A percentile compares a stretch with the other conserved stretches of the same genome.
Evolutionary conservation across 2,888 invertebrate species (phyloP).

Genomic region (Plemyria rubiginata): DNA sequence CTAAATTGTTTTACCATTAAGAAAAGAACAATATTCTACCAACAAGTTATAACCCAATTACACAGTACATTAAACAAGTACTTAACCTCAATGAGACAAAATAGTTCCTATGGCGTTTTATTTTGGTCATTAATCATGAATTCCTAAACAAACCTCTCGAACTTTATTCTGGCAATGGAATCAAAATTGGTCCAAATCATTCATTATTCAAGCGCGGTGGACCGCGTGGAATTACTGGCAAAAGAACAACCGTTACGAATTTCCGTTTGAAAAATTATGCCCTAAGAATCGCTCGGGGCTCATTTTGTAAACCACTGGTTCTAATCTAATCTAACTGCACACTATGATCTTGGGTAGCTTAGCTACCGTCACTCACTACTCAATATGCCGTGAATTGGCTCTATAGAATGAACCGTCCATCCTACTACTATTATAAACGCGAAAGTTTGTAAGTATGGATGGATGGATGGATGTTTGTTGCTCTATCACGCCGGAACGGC

Average conservation of each 20-base stretch:
- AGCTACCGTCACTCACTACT: slow-evolving; percentile 42
- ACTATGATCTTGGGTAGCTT: slow-evolving; percentile 40
- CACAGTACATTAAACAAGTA: too few relatives aligned
- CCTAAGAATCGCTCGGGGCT: slow-evolving; percentile 45
- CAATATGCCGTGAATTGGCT: too few relatives aligned
- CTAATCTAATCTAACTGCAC: slow-evolving; percentile 35
- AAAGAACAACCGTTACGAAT: slow-evolving; percentile 63
- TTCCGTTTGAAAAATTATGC: slow-evolving; percentile 53
- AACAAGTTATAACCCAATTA: too few relatives aligned
- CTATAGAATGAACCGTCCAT: slow-evolving; percentile 33
- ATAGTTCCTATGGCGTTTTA: too few relatives aligned
- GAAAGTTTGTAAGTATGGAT: too few relatives aligned
- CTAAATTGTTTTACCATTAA: too few relatives aligned
- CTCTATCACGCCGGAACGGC: too few relatives aligned
- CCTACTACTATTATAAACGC: too few relatives aligned
- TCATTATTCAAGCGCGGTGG: slow-evolving; percentile 64
- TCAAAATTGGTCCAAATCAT: slow-evolving; percentile 56
- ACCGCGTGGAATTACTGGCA: slow-evolving; percentile 54
- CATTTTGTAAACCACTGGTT: slow-evolving; percentile 59
- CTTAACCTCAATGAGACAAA: too few relatives aligned
- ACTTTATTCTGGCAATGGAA: slow-evolving; percentile 56
- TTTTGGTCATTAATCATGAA: not conserved
- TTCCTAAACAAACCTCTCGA: not conserved
- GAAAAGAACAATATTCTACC: too few relatives aligned
- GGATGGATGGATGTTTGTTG: too few relatives aligned